These are phyloP conservation scores for Callosobruchus maculatus DNA, from an alignment of 2,888 invertebrate genomes.

Conservation along the genomic window DNA sequence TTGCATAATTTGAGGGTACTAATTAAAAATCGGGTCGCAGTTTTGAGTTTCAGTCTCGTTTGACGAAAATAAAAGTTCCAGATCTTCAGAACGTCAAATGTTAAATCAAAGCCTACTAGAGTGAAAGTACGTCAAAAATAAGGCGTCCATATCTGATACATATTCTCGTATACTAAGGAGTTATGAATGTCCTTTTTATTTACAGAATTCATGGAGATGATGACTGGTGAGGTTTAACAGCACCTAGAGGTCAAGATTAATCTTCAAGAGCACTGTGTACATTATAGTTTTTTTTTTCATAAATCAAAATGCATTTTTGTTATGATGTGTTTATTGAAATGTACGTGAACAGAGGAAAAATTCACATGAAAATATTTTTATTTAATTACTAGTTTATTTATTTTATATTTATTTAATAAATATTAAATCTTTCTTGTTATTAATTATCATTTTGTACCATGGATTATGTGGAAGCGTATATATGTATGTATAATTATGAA, in stretches of 20 bases:
- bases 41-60: no score
- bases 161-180: no score
- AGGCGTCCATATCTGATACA: no score
- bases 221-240: slow-evolving; percentile 73
- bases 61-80: no score
- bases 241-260: not conserved
- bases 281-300: slow-evolving; percentile 13
- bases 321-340: slow-evolving; percentile 17
- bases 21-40: no score
- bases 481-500: not conserved
- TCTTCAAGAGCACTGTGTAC: slow-evolving; percentile 13
- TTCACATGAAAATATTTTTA: slow-evolving; percentile 24
- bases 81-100: no score
- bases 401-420: slow-evolving; percentile 22
- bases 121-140: no score
- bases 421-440: slow-evolving; percentile 17
- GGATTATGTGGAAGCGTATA: not conserved
- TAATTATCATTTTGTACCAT: slow-evolving; percentile 19
- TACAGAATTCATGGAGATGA: slow-evolving; percentile 95
- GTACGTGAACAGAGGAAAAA: slow-evolving; percentile 20
- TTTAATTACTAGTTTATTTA: slow-evolving; percentile 19
- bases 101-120: no score
- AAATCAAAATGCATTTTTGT: slow-evolving; percentile 25
- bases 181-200: slow-evolving; percentile 41
- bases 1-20: no score